Percentiles rank a stretch among this genome's conserved stretches.
phyloP scores from a whole-genome alignment of 2,797 vertebrate species.

The Myotis daubentonii region DNA sequence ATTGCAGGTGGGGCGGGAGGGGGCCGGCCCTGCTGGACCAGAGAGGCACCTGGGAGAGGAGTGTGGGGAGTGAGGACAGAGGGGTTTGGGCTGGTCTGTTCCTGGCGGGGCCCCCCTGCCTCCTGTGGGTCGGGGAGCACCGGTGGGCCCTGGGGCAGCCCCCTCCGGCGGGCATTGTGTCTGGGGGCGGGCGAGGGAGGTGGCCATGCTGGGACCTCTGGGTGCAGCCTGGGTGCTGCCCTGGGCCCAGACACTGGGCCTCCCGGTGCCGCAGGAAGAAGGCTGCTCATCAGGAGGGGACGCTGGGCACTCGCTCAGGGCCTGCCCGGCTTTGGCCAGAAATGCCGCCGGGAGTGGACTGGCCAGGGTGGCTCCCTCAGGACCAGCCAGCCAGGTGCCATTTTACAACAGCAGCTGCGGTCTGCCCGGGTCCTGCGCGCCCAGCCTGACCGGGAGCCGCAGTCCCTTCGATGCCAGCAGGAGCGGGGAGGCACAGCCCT shows the following conservation, averaged over 20 bases:
- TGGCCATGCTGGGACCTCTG: rapidly evolving
- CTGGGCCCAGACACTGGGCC: not conserved
- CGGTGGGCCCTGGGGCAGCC: not conserved
- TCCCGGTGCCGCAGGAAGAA: not conserved
- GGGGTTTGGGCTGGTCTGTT: not conserved
- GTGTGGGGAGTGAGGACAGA: rapidly evolving
- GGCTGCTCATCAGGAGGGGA: not conserved
- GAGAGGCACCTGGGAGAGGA: not conserved
- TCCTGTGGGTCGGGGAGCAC: not conserved
- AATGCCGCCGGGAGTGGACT: not conserved
- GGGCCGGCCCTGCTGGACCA: not conserved
- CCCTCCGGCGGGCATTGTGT: too few relatives aligned
- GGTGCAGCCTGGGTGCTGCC: not conserved
- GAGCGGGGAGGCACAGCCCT: not conserved
- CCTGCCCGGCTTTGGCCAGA: not conserved
- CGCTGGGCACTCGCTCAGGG: not conserved
- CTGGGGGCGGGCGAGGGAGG: too few relatives aligned
- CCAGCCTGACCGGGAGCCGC: not conserved
- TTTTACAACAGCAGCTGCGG: not conserved
- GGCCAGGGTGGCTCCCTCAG: not conserved
- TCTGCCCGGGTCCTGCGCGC: not conserved
- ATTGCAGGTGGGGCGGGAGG: not conserved
- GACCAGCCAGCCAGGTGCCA: not conserved
- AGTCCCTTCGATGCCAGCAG: rapidly evolving
- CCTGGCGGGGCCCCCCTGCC: not conserved